Percentiles rank a stretch among this genome's conserved stretches.
Conservation (phyloP, 1,140 invertebrate species). For the Apis laboriosa region DNA sequence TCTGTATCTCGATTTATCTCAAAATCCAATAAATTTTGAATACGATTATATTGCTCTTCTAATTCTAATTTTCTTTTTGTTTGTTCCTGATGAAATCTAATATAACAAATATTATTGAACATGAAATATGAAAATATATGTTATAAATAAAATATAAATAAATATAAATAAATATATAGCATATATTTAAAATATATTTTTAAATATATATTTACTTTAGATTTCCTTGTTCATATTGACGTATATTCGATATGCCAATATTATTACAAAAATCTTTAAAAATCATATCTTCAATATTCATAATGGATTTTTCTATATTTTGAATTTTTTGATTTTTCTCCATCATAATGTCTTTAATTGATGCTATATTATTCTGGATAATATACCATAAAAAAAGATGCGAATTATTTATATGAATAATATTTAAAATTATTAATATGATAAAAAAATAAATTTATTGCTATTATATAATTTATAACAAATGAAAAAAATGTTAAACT, state of each 20-base stretch:
- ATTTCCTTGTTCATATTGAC: conserved; percentile 97
- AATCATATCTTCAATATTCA: conserved; percentile 90
- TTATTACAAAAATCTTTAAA: conserved; percentile 94
- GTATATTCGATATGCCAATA: conserved; percentile 95
- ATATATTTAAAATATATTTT: not conserved
- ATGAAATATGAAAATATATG: not conserved
- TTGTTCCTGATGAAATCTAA: conserved; percentile 92
- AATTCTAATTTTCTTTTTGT: conserved; percentile 94
- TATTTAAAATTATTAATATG: not conserved
- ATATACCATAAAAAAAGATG: not conserved
- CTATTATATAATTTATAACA: not conserved
- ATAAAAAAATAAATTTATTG: not conserved
- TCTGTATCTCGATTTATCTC: conserved; percentile 93
- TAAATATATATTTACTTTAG: conserved; percentile 79
- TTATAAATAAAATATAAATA: not conserved
- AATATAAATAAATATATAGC: too few relatives aligned
- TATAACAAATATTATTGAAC: conserved; percentile 15
- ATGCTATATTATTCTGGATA: conserved; percentile 43
- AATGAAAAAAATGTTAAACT: not conserved
- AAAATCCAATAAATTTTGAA: conserved; percentile 95
- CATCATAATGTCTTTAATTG: conserved; percentile 84
- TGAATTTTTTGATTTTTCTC: conserved; percentile 90
- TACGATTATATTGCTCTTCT: conserved; percentile 95
- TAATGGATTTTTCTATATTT: conserved; percentile 75
- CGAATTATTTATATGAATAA: not conserved